These are phyloP conservation scores for Catostomus latipinnis DNA, from an alignment of 2,797 vertebrate genomes.

Conservation along the genomic window DNA sequence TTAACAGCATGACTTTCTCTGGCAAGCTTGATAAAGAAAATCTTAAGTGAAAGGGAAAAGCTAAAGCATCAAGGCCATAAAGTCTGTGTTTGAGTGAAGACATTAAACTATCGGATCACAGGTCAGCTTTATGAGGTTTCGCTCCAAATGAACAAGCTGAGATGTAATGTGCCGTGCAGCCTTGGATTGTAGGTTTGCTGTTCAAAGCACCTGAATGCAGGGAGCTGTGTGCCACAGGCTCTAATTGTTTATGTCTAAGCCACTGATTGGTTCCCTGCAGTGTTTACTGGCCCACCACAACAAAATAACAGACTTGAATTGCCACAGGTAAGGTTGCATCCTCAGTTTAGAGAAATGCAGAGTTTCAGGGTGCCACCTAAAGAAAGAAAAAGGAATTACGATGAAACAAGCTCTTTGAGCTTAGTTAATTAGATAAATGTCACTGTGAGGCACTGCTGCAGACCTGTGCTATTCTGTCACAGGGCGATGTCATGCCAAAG, in stretches of 20 bases:
- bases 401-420: background rate
- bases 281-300: constrained; percentile 9
- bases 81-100: constrained; percentile 3
- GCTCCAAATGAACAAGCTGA: constrained; percentile 18
- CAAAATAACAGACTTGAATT: constrained; percentile 13
- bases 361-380: constrained; percentile 63
- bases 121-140: constrained; percentile 23
- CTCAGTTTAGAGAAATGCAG: background rate
- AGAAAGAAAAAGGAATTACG: constrained; percentile 52
- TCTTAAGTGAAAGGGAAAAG: constrained; percentile 50
- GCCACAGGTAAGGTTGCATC: background rate
- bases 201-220: constrained; percentile 17
- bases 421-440: constrained; percentile 31
- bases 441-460: background rate
- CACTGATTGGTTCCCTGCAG: constrained; percentile 31
- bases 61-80: constrained; percentile 50
- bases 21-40: constrained; percentile 64
- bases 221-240: constrained; percentile 10
- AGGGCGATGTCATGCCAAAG: no score
- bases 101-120: constrained; percentile 25
- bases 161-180: constrained; percentile 1
- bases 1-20: constrained; percentile 62
- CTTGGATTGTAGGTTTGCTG: constrained; percentile 12
- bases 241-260: constrained; percentile 23
- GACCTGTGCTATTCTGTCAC: background rate